Evolutionary conservation across 2,888 invertebrate species (phyloP), one percentile per base, ranked within the genome.

Genomic region (Cerceris ruficornis): DNA sequence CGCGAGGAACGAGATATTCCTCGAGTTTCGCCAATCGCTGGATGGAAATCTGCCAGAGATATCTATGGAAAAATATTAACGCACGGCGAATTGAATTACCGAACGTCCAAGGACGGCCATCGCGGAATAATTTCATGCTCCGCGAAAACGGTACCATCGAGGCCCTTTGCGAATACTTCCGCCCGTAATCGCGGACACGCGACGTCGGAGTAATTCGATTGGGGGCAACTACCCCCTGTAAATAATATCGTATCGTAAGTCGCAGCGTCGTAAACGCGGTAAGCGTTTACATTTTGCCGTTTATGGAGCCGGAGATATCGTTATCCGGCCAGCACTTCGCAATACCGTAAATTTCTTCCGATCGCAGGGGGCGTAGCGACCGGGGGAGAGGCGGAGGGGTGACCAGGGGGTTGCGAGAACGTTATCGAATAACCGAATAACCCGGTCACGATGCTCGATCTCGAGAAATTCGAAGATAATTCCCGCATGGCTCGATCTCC

Each of bases 381-480:
- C 6, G 17, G n/a, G 28, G 2, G 28, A 8, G 57, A 17, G 8
- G 7, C 7, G 6, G 49, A 52, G 62, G 0, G 52, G 55, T 28
- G 15, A 7, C 17, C 17, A 17, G 55, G 7, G 15, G 17, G 17
- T 17, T 52, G 11, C 41, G 59, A 39, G 9, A 58, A 50, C 14
- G 50, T 59, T 67, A 65, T 58, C 81, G 69, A 75, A 58, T 60
- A 69, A 66, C 62, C 81, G 68, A 75, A 61, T 71, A 73, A 78
- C 69, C 70, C 41, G 65, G 54, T 69, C 66, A 69, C 14, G 69
- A 49, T 66, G 75, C 72, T 82, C 70, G 75, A 81, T 81, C 73
- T 81, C 57, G 49, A 54, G 72, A 82, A 79, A 82, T 75, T 79
- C 71, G 28, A 59, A 62, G 81, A 81, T 81, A 71, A 78, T 78